These are phyloP conservation scores for Tenodera sinensis DNA, from an alignment of 2,888 invertebrate genomes.

Conservation along the genomic window DNA sequence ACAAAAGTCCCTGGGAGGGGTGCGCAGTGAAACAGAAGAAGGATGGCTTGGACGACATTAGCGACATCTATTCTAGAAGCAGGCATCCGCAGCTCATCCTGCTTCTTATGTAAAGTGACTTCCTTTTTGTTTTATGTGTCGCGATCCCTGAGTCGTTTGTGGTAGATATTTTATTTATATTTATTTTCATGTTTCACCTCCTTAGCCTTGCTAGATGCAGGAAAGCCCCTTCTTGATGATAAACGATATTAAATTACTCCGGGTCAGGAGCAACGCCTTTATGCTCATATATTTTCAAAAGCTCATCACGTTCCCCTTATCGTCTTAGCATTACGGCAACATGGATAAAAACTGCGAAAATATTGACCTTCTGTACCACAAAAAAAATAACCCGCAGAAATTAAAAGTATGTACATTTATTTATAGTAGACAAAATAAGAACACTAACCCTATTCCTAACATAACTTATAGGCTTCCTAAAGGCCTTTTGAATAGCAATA, in stretches of 20 bases:
- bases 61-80: not conserved
- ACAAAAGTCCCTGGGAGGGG: not conserved
- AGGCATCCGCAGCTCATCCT: not conserved
- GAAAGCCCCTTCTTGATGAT: not conserved
- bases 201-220: not conserved
- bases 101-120: not conserved
- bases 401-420: too few relatives aligned
- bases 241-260: not conserved
- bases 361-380: too few relatives aligned
- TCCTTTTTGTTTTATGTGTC: not conserved
- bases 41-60: not conserved
- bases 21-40: not conserved
- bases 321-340: not conserved
- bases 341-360: not conserved
- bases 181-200: not conserved
- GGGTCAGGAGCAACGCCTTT: not conserved
- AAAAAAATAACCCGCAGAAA: too few relatives aligned
- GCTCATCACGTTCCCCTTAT: not conserved
- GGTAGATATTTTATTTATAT: not conserved
- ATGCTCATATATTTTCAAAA: not conserved
- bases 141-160: not conserved
- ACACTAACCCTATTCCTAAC: too few relatives aligned
- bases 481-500: too few relatives aligned
- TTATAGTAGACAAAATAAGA: too few relatives aligned
- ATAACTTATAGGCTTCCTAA: too few relatives aligned